Conservation (phyloP, 2,797 vertebrate species). For the Cuniculus paca region DNA sequence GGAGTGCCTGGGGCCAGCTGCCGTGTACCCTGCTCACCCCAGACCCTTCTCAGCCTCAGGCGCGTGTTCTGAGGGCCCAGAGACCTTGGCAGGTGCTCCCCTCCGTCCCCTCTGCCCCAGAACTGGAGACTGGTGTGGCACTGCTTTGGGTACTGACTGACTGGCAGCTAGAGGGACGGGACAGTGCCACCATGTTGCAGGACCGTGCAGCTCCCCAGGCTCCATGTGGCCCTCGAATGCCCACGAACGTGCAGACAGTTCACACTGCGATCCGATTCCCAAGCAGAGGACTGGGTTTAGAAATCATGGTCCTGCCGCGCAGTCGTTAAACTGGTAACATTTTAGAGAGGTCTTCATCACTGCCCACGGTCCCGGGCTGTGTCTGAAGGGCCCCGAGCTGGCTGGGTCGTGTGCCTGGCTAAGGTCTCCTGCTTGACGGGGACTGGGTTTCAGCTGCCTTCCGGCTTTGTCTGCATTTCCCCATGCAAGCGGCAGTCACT, state of each 20-base stretch:
- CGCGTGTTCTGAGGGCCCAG: too few relatives aligned
- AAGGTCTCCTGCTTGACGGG: neutral
- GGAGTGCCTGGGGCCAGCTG: neutral
- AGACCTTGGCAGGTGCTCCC: too few relatives aligned
- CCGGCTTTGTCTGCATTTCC: neutral
- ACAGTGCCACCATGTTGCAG: neutral
- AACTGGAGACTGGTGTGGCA: neutral
- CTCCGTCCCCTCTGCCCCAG: neutral
- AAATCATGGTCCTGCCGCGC: fast-evolving
- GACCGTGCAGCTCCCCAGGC: neutral
- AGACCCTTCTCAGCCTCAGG: too few relatives aligned
- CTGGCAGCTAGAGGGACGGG: too few relatives aligned
- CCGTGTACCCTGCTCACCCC: neutral
- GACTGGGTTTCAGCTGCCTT: fast-evolving
- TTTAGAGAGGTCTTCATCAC: neutral
- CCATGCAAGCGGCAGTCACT: neutral
- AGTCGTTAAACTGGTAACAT: neutral
- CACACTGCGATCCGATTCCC: neutral
- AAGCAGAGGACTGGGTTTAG: neutral
- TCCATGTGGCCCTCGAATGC: too few relatives aligned
- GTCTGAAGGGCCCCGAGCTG: neutral
- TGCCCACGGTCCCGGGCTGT: too few relatives aligned
- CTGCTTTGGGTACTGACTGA: too few relatives aligned
- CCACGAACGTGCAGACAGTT: neutral
- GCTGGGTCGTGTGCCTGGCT: fast-evolving